Evolutionary conservation across 2,113 vertebrate genomes (phyloP), one percentile per base, ranked within the genome.

Genomic region (Trogon surrucura): DNA sequence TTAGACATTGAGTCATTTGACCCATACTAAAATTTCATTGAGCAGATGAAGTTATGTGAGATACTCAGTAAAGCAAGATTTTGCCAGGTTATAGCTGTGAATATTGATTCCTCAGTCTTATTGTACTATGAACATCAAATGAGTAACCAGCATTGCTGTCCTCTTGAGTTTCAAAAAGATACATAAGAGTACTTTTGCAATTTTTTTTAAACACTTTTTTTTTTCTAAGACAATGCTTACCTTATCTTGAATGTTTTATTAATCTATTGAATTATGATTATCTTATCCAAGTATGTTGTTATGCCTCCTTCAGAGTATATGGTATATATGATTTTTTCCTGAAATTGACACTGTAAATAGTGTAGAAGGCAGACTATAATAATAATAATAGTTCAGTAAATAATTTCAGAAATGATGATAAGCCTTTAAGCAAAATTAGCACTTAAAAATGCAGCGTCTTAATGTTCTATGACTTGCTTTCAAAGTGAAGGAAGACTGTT

Each of bases 101-200:
- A 41, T 80, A n/a, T 67, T 89, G 74, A 65, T 93, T 96, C 78
- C 88, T 67, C 94, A 88, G 84, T 91, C 72, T 89, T 80, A 15
- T 29, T 80, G 13, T 74, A 22, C 36, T 25, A 21, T 47, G 58
- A 77, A 23, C 70, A 72, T 25, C 5, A 62, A 51, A 51, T 60
- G 18, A 27, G 3, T 71, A 48, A 75, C 30, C 30, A 85, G 25
- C 26, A 11, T 22, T 57, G 61, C 41, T 54, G 12, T 65, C 22
- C 4, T 65, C n/a, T 20, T 50, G 27, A 65, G 25, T 81, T 50
- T 74, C 16, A 22, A 38, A 47, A 70, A 66, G 22, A 36, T 57
- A 5, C 0, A 0, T 20, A n/a, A 93, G 14, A 74, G 75, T 60
- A 36, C 32, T 51, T 81, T 45, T 18, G 16, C 36, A 20, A 4